Base-by-base conservation (phyloP, 1,140 invertebrate species). In the Chelonus insularis region DNA sequence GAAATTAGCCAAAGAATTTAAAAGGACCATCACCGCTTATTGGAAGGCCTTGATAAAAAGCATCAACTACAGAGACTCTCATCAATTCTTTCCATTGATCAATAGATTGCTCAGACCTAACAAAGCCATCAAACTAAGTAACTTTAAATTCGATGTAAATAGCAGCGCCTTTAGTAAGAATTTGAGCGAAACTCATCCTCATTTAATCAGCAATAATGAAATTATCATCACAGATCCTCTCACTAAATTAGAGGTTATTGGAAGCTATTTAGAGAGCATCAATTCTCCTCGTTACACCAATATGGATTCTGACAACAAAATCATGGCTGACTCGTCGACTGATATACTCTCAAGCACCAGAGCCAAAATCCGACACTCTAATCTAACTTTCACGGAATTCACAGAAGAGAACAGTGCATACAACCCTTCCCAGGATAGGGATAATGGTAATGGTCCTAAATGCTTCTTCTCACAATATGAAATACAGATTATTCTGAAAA, bases 201-300 rank as follows among this genome's bases (percentile, higher is more conserved):
- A 32, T 29, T 4, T 34, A 1, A 5, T 16, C 7, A 0, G n/a
- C 16, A 37, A 54, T 20, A 29, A 54, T 1, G 29, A 32, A 18
- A 9, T 34, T 14, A 21, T 23, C 1, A 11, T 20, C 9, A 54
- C 47, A 25, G 25, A 52, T 9, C 58, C 47, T 8, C 11, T 29
- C 2, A 25, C 20, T 23, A 60, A 60, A 39, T 47, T 60, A n/a
- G 37, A 60, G n/a, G 11, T 60, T 2, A 52, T 60, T 12, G 58
- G 58, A 9, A 34, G 12, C 41, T 39, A 60, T 51, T 21, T 52
- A 1, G 58, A 51, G 20, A 36, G 16, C 11, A 54, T 54, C 5
- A 54, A 54, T 9, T 54, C 51, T 1, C 12, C 51, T 34, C 12
- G 51, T 20, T 51, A 52, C 20, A 39, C 47, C 12, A 60, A 52